These are phyloP conservation scores for Melanaphis sacchari DNA, from an alignment of 1,140 invertebrate species.

Conservation along the genomic window DNA sequence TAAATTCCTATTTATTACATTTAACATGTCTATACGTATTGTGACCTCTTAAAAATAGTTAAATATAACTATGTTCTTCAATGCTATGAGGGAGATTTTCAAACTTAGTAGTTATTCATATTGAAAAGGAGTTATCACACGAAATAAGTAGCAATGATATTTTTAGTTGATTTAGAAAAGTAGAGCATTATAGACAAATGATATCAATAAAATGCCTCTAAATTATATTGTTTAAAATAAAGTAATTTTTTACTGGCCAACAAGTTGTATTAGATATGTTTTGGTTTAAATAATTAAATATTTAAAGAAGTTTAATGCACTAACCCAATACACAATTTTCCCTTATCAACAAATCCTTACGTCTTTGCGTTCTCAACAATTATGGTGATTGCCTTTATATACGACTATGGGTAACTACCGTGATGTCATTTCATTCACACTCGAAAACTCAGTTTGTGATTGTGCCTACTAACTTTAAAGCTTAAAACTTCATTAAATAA, in stretches of 20 bases:
- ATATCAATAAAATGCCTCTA: too few relatives aligned
- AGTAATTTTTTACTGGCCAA: too few relatives aligned
- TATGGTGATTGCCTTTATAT: neutral
- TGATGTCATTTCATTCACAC: neutral
- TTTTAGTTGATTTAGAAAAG: neutral
- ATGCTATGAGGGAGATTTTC: too few relatives aligned
- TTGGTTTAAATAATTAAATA: neutral
- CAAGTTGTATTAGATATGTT: neutral
- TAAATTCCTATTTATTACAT: too few relatives aligned
- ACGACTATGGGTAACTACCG: too few relatives aligned
- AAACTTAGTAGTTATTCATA: too few relatives aligned
- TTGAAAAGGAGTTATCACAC: neutral
- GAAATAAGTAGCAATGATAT: neutral
- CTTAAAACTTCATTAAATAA: neutral
- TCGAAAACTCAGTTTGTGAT: neutral
- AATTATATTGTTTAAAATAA: too few relatives aligned
- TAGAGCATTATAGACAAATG: neutral
- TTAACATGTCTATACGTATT: too few relatives aligned
- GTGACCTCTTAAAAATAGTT: too few relatives aligned
- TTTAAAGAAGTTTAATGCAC: neutral
- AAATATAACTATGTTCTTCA: too few relatives aligned
- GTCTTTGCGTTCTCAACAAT: neutral
- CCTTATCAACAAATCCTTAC: neutral
- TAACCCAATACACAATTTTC: neutral
- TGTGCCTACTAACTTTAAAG: neutral